Evolutionary conservation across 2,797 vertebrate species (phyloP), one percentile per base, ranked within the genome.

Genomic region (Gobio occitaniae): DNA sequence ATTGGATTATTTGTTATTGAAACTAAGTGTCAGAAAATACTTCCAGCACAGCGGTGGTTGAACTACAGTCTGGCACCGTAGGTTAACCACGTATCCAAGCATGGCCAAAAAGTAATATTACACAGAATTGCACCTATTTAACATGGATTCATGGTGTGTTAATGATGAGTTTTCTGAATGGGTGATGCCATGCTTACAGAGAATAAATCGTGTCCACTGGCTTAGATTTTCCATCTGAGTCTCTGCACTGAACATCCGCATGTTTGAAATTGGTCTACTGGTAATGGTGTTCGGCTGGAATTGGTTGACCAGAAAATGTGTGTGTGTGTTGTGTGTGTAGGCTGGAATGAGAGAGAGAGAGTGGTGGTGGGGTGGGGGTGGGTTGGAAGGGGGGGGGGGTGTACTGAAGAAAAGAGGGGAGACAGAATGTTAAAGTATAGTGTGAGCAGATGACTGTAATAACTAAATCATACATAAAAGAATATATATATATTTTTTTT

Each of bases 181-280:
- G 90, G 91, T 89, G 80, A 87, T 89, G 90, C 90, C 89, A 69
- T 4, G n/a, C 89, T 70, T 50, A 50, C 36, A 78, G 79, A 86
- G 89, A 85, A 84, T 32, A 88, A 89, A 85, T 87, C 61, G 85
- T 92, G 91, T 90, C 92, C 91, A 92, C 88, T 94, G 93, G 90
- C 92, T 93, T 89, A 88, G 88, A 93, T 93, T 93, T 94, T 94
- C 91, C 32, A 65, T 74, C 1, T 92, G 91, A 93, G 83, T 75
- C 80, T 71, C 84, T 79, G 90, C 88, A 91, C 89, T 91, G 91
- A 91, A 86, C 86, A 88, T 89, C 90, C 90, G 92, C 91, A 92
- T 87, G 38, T 17, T 72, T 78, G 78, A 82, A 41, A 78, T 82
- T 61, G 70, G 52, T 77, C 87, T 83, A 61, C 63, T 29, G 52